Conservation (phyloP, 2,888 invertebrate species). For the Lacanobia oleracea region DNA sequence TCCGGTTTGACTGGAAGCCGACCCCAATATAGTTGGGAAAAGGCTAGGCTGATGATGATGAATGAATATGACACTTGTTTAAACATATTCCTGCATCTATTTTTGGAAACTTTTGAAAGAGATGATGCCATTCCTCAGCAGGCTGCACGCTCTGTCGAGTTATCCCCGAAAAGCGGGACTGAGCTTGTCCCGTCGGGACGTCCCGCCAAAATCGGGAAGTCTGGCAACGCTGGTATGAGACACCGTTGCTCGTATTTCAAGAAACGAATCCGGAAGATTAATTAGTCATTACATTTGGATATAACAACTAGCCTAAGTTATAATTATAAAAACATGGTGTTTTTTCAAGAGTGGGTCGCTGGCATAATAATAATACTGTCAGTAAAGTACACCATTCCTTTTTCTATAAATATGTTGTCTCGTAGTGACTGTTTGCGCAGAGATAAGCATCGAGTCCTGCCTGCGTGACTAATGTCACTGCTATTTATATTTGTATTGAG, state of each 20-base stretch:
- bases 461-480: slow-evolving; percentile 82
- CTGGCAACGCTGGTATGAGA: too few species aligned
- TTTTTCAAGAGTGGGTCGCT: neutral
- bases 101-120: too few species aligned
- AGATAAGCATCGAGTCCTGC: slow-evolving; percentile 78
- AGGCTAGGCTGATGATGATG: too few species aligned
- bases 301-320: neutral
- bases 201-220: too few species aligned
- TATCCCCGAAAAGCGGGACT: too few species aligned
- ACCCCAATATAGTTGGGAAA: too few species aligned
- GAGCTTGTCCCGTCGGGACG: too few species aligned
- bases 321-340: neutral
- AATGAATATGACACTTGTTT: too few species aligned
- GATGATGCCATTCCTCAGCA: too few species aligned
- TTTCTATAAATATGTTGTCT: slow-evolving; percentile 70
- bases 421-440: slow-evolving; percentile 72
- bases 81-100: too few species aligned
- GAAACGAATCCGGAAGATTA: neutral
- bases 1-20: too few species aligned
- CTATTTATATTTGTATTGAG: slow-evolving; percentile 82
- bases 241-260: neutral
- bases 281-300: neutral
- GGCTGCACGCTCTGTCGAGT: too few species aligned
- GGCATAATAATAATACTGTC: neutral
- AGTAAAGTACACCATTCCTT: slow-evolving; percentile 7